These are phyloP conservation scores for Tanypteryx hageni DNA, from an alignment of 2,888 invertebrate genomes.

Conservation along the genomic window DNA sequence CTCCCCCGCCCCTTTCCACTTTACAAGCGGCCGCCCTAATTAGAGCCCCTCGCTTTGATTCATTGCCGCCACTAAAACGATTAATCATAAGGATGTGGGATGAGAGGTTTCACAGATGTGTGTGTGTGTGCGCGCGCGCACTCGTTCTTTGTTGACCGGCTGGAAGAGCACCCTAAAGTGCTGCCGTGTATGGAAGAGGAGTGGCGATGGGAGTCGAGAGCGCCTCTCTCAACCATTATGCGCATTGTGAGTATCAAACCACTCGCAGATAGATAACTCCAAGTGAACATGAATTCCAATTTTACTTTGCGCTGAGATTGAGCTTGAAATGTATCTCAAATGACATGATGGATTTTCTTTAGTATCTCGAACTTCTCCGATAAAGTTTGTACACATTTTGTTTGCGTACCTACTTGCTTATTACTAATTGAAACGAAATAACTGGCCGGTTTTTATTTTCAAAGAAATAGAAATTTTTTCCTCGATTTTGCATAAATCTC, in stretches of 20 bases:
- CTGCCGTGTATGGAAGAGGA: neutral
- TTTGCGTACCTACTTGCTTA: too few relatives aligned
- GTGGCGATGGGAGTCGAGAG: neutral
- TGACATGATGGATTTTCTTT: neutral
- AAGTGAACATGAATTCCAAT: too few relatives aligned
- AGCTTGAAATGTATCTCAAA: neutral
- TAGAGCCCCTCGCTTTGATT: constrained; percentile 48
- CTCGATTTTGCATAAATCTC: too few relatives aligned
- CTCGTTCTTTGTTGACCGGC: neutral
- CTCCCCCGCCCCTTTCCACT: neutral
- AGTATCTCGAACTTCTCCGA: too few relatives aligned
- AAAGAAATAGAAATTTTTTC: too few relatives aligned
- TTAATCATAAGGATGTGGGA: constrained; percentile 31
- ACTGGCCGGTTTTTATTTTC: too few relatives aligned
- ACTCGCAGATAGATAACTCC: too few relatives aligned
- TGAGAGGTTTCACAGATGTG: neutral
- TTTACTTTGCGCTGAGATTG: too few relatives aligned
- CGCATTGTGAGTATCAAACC: neutral
- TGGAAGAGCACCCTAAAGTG: too few relatives aligned
- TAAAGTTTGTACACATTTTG: too few relatives aligned
- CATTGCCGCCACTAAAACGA: constrained; percentile 43
- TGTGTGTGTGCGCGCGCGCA: neutral
- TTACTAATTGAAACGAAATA: too few relatives aligned
- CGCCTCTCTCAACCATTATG: neutral
- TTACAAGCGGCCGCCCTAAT: constrained; percentile 48